Evolutionary conservation across 2,113 vertebrate genomes (phyloP).

Genomic region (Panthera leo): DNA sequence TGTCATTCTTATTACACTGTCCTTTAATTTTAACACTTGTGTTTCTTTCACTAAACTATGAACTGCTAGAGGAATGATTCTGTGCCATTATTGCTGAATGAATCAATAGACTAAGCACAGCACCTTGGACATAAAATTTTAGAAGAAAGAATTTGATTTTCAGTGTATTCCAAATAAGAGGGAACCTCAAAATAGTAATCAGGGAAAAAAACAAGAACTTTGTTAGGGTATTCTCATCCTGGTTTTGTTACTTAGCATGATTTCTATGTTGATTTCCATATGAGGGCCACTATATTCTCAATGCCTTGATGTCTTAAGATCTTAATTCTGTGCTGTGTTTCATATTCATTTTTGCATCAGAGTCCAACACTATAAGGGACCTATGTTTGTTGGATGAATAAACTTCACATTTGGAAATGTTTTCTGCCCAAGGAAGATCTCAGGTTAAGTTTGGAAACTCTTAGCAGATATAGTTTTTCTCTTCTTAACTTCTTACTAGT

Average conservation of each 20-base stretch:
- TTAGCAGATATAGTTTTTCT: not conserved
- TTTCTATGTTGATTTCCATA: not conserved
- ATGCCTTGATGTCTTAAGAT: not conserved
- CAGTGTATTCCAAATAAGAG: not conserved
- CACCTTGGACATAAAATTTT: not conserved
- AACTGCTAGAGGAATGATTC: not conserved
- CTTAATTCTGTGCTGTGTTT: not conserved
- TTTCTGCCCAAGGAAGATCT: not conserved
- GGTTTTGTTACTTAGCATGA: not conserved
- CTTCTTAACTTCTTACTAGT: not conserved
- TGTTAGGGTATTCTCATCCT: not conserved
- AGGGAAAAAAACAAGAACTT: not conserved
- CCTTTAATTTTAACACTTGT: not conserved
- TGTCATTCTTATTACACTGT: not conserved
- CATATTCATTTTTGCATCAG: not conserved
- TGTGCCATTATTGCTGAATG: not conserved
- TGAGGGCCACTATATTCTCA: not conserved
- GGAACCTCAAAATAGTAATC: not conserved
- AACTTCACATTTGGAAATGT: conserved; percentile 5
- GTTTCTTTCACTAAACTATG: not conserved
- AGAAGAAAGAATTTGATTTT: not conserved
- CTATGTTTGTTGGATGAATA: not conserved
- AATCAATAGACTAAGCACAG: not conserved
- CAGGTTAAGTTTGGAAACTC: not conserved
- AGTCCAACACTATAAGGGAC: not conserved